phyloP scores from a whole-genome alignment of 2,888 invertebrate genomes.

The Emesis russula region DNA sequence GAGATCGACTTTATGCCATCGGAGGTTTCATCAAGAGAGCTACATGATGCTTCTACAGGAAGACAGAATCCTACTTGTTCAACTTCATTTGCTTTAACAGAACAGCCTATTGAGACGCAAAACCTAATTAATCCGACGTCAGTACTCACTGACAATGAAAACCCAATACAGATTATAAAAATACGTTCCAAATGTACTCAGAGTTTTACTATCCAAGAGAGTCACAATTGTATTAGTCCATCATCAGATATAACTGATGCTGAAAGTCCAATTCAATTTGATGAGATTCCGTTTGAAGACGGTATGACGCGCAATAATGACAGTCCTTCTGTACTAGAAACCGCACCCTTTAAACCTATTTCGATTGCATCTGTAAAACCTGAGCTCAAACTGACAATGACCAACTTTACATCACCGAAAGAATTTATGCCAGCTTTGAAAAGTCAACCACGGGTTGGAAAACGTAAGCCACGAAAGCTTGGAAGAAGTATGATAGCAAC shows the following conservation, averaged over 20 bases:
- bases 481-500: slow-evolving; percentile 1
- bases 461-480: background rate
- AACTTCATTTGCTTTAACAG: background rate
- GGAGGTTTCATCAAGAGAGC: slow-evolving; percentile 7
- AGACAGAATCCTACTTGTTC: background rate
- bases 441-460: slow-evolving; percentile 2
- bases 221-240: background rate
- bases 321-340: background rate
- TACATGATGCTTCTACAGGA: background rate
- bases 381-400: background rate
- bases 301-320: background rate
- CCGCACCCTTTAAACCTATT: background rate
- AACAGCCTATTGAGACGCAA: background rate
- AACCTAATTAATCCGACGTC: background rate
- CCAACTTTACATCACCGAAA: slow-evolving; percentile 7
- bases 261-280: background rate
- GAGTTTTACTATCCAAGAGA: background rate
- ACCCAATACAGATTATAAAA: background rate
- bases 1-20: slow-evolving; percentile 2
- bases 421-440: slow-evolving; percentile 2
- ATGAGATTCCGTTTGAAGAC: too few species aligned
- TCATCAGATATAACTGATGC: slow-evolving; percentile 8
- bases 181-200: background rate
- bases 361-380: background rate
- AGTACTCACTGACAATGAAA: background rate